Base-by-base conservation (phyloP, 2,797 vertebrate genomes). In the Oreochromis grahami region DNA sequence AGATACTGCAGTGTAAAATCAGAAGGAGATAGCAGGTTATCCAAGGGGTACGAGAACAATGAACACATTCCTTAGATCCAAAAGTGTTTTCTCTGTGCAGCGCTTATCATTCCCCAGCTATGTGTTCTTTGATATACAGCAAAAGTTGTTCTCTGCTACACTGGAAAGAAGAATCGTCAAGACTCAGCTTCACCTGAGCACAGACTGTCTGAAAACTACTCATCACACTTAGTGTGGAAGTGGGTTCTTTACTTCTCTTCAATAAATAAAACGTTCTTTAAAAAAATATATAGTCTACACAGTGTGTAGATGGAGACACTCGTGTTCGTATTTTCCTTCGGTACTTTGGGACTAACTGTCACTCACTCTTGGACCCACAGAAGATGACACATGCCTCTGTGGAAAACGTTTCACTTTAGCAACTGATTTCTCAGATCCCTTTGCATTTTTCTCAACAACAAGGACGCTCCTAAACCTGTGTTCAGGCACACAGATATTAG, bases 221-320 rank as follows among this genome's bases (percentile, higher is more conserved):
- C 11, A 1, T 38, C 13, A 52, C 58, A 29, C 79, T 80, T 56
- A 63, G 48, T 60, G 34, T 34, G n/a, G 6, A 10, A 24, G 51
- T 41, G 76, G 7, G 14, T 34, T 79, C 53, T 76, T 34, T 72
- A 7, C 14, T 11, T 6, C 63, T 60, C 81, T 77, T 88, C 41
- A 79, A 90, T 88, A 80, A 91, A 84, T 85, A 89, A 88, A 84
- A 70, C 19, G 53, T 38, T 38, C 36, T 4, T 38, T 38, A 38
- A 38, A 38, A 38, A 10, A 38, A 38, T 4, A 38, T 8, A 10
- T 38, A 9, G 29, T 32, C 29, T 32, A n/a, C 74, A n/a, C 56
- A 65, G 13, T 43, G 38, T 43, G 21, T 68, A 38, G 63, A 41
- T 68, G 63, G 24, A 34, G 50, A 48, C 70, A 53, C 45, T 81